Base-by-base conservation (phyloP, 1,140 invertebrate genomes). In the Bombus soroeensis region DNA sequence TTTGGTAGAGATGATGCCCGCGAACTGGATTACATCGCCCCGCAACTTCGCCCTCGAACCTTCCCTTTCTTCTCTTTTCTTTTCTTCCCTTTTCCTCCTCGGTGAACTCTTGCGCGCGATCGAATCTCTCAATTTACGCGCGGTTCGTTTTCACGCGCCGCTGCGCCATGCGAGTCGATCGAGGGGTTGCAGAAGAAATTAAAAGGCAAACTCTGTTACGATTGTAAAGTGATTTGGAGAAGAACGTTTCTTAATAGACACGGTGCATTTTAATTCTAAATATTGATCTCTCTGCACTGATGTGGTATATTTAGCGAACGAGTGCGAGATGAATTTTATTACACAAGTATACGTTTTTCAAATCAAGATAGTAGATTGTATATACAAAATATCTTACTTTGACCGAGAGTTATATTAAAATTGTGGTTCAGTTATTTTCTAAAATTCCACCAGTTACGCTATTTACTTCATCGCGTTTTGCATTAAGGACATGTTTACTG, bases 21-120 rank as follows among this genome's bases (percentile, higher is more conserved):
- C 87, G 87, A 86, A 88, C 81, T 89, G 85, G 88, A 78, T 89
- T 86, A 75, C 75, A 86, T 86, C 75, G 78, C 64, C 57, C 68
- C 64, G 83, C 70, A 86, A 86, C 87, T 75, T 82, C 15, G 43
- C 53, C 64, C 79, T 86, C 37, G 66, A 70, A 64, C 72, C 47
- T 73, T 72, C 32, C 32, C 3, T 12, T 8, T 47, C 47, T 62
- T 18, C 41, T 28, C 10, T 57, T 15, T n/a, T 82, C 32, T n/a
- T 34, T 76, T 34, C 22, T 37, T 41, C 34, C 62, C 25, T 59
- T 22, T 72, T 53, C 10, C 37, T 70, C 68, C 34, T 22, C 43
- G 3, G 22, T 25, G 13, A 53, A 70, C 41, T 34, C 37, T 62
- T n/a, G 6, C 72, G 62, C 72, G 41, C 87, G 75, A 87, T 88